A percentile compares a stretch with the other conserved stretches of the same genome.
phyloP scores from a whole-genome alignment of 2,113 vertebrate genomes.

The Castor canadensis region DNA sequence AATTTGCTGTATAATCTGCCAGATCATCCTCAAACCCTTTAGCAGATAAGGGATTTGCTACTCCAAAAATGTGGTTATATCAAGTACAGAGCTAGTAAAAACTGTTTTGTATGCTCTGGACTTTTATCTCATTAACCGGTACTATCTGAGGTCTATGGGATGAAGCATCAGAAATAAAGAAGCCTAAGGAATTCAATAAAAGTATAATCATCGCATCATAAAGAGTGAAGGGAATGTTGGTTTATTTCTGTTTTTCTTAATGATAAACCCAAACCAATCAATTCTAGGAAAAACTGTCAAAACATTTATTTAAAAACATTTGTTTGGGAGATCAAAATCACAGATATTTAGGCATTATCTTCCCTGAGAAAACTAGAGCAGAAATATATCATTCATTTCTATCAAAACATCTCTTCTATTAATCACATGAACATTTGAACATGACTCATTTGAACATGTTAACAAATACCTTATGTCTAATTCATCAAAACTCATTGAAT shows the following conservation, averaged over 20 bases:
- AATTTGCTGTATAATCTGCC: constrained; percentile 32
- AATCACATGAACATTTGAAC: not conserved
- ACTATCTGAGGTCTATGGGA: not conserved
- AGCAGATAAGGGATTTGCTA: constrained; percentile 41
- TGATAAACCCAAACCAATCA: not conserved
- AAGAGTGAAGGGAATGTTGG: not conserved
- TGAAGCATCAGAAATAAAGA: not conserved
- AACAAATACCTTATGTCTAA: not conserved
- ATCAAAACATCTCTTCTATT: not conserved
- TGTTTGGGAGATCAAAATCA: not conserved
- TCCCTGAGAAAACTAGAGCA: not conserved
- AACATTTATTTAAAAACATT: not conserved
- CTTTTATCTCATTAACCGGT: constrained; percentile 47
- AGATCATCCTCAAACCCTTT: constrained; percentile 40
- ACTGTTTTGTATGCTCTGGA: not conserved
- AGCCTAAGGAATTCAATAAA: not conserved
- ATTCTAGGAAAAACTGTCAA: not conserved
- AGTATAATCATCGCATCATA: not conserved
- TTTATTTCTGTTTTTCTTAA: not conserved
- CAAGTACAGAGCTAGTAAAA: constrained; percentile 17
- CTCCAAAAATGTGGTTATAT: constrained; percentile 35
- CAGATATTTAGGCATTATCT: not conserved
- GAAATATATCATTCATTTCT: not conserved
- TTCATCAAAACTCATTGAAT: not conserved
- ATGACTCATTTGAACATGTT: not conserved